Base-by-base conservation (phyloP, 2,113 vertebrate species). In the Seriola dumerili region DNA sequence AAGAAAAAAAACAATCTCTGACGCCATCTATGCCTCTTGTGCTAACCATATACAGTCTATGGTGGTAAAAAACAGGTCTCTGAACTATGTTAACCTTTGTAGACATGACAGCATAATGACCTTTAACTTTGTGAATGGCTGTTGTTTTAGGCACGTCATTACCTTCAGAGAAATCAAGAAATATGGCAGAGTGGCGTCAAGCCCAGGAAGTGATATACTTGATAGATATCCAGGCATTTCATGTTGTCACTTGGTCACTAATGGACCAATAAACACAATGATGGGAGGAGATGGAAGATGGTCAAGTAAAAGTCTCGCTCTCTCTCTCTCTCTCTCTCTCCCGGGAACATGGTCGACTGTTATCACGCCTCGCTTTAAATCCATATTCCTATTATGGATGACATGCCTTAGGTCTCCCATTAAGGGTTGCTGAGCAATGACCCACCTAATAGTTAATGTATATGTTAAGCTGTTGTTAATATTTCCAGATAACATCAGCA, bases 181-280 rank as follows among this genome's bases (percentile, higher is more conserved):
- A 79, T 29, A 73, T 66, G 42, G 46, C 55, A 34, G n/a, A 23
- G n/a, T 65, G 32, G 52, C 57, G 3, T 78, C 66, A 72, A 76
- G 72, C 74, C 62, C 68, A 54, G 57, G 63, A 76, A 42, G 80
- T 78, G 84, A 86, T 84, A 64, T 59, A 76, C 44, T 75, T 91
- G 87, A 93, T 85, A 67, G 82, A 93, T 90, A 55, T 74, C 75
- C 46, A 40, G 32, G 9, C 50, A 34, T 85, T 86, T 78, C 77
- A 72, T n/a, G 57, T 76, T 78, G 78, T 88, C 85, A 76, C 79
- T 88, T 87, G 90, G 83, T 88, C 92, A 83, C 88, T 93, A 90
- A 93, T 89, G 92, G 88, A 89, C 84, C 88, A 92, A 88, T 90
- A 90, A 91, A 86, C 84, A 83, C 63, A 55, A 66, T 87, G 74